Conservation (phyloP, 2,113 vertebrate species). For the Australoheros scitulus region DNA sequence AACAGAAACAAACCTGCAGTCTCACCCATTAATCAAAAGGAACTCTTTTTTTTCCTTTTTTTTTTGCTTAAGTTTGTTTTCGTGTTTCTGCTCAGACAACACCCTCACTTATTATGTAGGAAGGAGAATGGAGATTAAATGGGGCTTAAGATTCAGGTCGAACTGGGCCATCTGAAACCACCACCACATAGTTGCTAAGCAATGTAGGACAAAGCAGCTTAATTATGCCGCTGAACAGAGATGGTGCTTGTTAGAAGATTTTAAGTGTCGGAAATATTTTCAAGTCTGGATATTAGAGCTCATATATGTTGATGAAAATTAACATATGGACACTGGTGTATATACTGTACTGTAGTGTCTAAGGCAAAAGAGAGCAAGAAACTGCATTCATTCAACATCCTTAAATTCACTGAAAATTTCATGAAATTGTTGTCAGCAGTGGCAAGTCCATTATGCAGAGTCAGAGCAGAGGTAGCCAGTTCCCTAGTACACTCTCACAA, state of each 20-base stretch:
- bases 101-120: slow-evolving; percentile 36
- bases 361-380: slow-evolving; percentile 17
- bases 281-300: slow-evolving; percentile 18
- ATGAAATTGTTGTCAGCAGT: neutral
- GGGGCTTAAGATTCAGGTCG: slow-evolving; percentile 51
- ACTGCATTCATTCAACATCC: neutral
- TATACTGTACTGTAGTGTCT: neutral
- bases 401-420: slow-evolving; percentile 11
- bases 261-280: slow-evolving; percentile 53
- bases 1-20: slow-evolving; percentile 14
- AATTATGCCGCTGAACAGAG: slow-evolving; percentile 66
- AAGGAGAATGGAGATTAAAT: slow-evolving; percentile 57
- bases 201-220: slow-evolving; percentile 66
- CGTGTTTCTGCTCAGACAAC: slow-evolving; percentile 43
- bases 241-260: slow-evolving; percentile 66
- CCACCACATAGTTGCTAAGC: slow-evolving; percentile 49
- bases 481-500: neutral
- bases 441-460: neutral
- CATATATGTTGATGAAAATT: slow-evolving; percentile 10
- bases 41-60: neutral
- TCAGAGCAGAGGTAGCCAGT: neutral
- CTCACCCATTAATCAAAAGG: slow-evolving; percentile 30
- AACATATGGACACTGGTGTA: neutral
- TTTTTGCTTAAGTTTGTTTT: slow-evolving; percentile 55
- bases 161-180: slow-evolving; percentile 55